Base-by-base conservation (phyloP, 2,888 invertebrate species). In the Auanema freiburgensis region DNA sequence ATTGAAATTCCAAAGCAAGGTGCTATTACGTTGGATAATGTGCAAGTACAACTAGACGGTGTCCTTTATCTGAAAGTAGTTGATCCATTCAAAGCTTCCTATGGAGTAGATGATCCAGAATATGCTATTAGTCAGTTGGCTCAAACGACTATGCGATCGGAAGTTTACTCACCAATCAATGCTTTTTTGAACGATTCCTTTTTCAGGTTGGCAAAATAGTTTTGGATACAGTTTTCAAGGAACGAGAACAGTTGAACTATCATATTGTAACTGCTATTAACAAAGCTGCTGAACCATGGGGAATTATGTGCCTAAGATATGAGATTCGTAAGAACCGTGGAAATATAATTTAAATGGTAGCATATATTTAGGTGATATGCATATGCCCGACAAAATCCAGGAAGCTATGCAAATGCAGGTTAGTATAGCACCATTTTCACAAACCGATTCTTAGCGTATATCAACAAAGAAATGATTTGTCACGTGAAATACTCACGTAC, bases 341-440 rank as follows among this genome's bases (percentile, higher is more conserved):
- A 43, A 43, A n/a, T n/a, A n/a, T n/a, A n/a, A n/a, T n/a, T n/a
- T n/a, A n/a, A n/a, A n/a, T n/a, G n/a, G 23, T 25, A 23, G n/a
- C 40, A 24, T 14, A 18, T 23, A 14, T 81, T 51, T 78, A 93
- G 92, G 91, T 87, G 90, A 93, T 83, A 92, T 94, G 81, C 90
- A 90, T 84, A 86, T 95, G 68, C 98, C 98, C 0, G 86, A 88
- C 0, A 89, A 95, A 78, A 91, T 98, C 1, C 93, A 95, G 83
- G 96, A 97, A 85, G 98, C 98, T 0, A 98, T 98, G 98, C 97
- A 98, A 86, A 96, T 97, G 95, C 98, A 98, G 87, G 98, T 98
- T 3, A 0, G 33, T n/a, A n/a, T n/a, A 33, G 8, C 33, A 33
- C 8, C 8, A 33, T 8, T 33, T 8, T 33, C 8, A 33, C 3